Conservation (phyloP, 2,888 invertebrate genomes). For the Sepioteuthis lessoniana region DNA sequence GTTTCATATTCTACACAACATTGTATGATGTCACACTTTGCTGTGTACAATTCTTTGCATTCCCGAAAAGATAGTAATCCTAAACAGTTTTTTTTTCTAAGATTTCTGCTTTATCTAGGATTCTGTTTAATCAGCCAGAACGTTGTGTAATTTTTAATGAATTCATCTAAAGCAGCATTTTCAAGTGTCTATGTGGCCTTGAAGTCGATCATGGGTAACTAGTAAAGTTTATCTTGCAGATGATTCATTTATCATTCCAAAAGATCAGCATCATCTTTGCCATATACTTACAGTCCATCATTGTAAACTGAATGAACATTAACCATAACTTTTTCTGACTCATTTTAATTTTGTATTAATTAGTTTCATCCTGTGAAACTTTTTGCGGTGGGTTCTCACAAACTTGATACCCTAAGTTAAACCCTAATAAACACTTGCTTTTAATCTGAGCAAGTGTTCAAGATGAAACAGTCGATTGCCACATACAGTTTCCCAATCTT, state of each 20-base stretch:
- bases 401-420: conserved; percentile 57
- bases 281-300: conserved; percentile 61
- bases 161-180: conserved; percentile 76
- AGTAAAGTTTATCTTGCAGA: conserved; percentile 59
- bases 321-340: conserved; percentile 55
- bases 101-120: too few species aligned
- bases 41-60: too few species aligned
- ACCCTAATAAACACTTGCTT: conserved; percentile 59
- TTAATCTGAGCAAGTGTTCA: conserved; percentile 52
- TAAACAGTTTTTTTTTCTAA: background rate
- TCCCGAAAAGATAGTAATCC: background rate
- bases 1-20: too few species aligned
- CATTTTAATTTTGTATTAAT: conserved; percentile 59
- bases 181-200: conserved; percentile 81
- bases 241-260: conserved; percentile 83
- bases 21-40: too few species aligned
- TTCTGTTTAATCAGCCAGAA: conserved; percentile 57
- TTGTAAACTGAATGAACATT: conserved; percentile 59
- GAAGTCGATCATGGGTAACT: conserved; percentile 77
- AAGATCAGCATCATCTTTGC: conserved; percentile 77
- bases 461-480: background rate
- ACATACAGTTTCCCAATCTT: conserved; percentile 55
- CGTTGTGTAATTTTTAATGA: conserved; percentile 63
- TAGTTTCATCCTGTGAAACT: conserved; percentile 60
- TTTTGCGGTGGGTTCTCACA: conserved; percentile 55